These are phyloP conservation scores for Entomyzon cyanotis DNA, from an alignment of 2,113 vertebrate species.

Conservation along the genomic window DNA sequence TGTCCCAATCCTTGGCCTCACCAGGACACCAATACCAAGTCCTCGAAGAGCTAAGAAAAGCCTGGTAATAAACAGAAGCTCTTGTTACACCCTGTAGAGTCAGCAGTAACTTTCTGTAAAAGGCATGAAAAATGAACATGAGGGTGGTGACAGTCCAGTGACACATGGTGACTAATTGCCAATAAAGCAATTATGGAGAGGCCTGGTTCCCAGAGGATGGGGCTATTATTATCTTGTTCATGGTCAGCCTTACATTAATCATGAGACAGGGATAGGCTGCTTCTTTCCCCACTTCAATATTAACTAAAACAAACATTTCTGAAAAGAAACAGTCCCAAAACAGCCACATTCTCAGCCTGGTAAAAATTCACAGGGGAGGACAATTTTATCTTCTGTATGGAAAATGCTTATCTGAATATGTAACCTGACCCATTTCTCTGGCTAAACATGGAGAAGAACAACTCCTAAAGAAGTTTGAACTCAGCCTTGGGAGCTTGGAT, in stretches of 20 bases:
- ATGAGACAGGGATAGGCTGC: not conserved
- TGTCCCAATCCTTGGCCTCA: not conserved
- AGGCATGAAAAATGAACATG: slow-evolving; percentile 25
- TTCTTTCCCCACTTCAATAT: not conserved
- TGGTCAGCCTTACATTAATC: slow-evolving; percentile 37
- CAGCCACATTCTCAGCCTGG: slow-evolving; percentile 29
- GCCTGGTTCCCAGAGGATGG: slow-evolving; percentile 43
- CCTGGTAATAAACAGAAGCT: slow-evolving; percentile 5
- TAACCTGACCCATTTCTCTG: not conserved
- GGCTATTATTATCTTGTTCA: slow-evolving; percentile 22
- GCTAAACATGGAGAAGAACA: not conserved
- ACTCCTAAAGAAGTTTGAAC: not conserved
- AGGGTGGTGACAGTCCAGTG: slow-evolving; percentile 11
- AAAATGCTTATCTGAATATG: not conserved
- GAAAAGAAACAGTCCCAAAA: slow-evolving; percentile 47
- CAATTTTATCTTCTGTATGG: not conserved
- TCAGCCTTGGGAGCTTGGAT: not conserved
- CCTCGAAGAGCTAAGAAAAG: not conserved
- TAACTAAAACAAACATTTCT: slow-evolving; percentile 46
- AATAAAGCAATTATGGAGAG: slow-evolving; percentile 28
- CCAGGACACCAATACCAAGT: not conserved
- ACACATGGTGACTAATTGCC: slow-evolving; percentile 43
- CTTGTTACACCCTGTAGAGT: not conserved
- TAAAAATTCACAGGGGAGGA: slow-evolving; percentile 25
- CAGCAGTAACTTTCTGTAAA: slow-evolving; percentile 34